Evolutionary conservation across 2,888 invertebrate species (phyloP), one percentile per base, ranked within the genome.

Genomic region (Eledone cirrhosa): DNA sequence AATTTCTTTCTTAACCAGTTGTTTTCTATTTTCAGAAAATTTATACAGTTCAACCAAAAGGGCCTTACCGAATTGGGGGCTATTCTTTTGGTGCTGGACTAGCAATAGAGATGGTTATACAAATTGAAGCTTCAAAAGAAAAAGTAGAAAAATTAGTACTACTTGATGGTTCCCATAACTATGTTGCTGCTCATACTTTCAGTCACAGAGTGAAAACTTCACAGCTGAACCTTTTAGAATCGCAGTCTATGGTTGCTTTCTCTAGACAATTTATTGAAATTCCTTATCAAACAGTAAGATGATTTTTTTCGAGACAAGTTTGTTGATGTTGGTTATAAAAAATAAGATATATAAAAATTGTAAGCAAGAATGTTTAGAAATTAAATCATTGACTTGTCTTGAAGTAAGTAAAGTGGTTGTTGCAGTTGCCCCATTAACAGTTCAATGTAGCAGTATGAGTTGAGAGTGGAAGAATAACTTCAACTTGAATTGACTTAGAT

Each of bases 51-150:
- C 96, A 97, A 91, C 93, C 94, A 14, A 91, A 92, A 80, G 96
- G 97, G 82, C 97, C 98, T 4, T 98, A 96, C 92, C 93, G 94
- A 77, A 92, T 99, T 83, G 94, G 95, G 72, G 99, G 98, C 2
- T 99, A 99, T 92, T 99, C 98, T 0, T 98, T 96, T 91, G 99
- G 99, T 82, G 96, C 97, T 67, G 94, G 95, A 85, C 95, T 99
- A 53, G 97, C 97, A 27, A 96, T 97, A 90, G 98, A 98, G 92
- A 98, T 99, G 94, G 96, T 96, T 41, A 92, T 95, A 48, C 95
- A 95, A 89, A 92, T 98, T 78, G 95, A 97, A 89, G 82, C 80
- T 65, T 31, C 77, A 33, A 19, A 79, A 48, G 48, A 79, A 27
- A 69, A 80, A 81, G 88, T 91, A 31, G 86, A 87, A 48, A 83